Base-by-base conservation (phyloP, 1,140 invertebrate genomes). In the Dinoponera quadriceps region DNA sequence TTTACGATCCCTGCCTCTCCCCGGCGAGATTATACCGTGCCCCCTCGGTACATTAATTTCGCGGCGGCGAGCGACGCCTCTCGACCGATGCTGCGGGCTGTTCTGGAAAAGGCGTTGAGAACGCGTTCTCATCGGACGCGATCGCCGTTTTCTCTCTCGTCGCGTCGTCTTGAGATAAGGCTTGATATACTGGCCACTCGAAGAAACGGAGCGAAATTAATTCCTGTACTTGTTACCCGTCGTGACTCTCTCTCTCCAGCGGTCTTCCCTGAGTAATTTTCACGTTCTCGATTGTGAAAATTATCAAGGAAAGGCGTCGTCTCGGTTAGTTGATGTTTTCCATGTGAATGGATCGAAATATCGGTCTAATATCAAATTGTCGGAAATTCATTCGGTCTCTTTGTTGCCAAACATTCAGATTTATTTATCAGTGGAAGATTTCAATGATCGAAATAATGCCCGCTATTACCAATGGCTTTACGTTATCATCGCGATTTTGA, bases 41-140 rank as follows among this genome's bases (percentile, higher is more conserved):
- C 29, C 13, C 14, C 22, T 25, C 29, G 73, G 60, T 74, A 78
- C 75, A 78, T 78, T 78, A 78, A 78, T 78, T 78, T 69, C 18
- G 33, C 63, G 22, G 63, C 75, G 49, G 16, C 29, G 51, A 78
- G 66, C 33, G 63, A 57, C 75, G 62, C 65, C 51, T 68, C 49
- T 78, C 33, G 59, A 54, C 9, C 73, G 62, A 49, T 18, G 44
- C 63, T 78, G 51, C 75, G 9, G 51, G 51, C 3, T 57, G 54
- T 57, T 38, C 33, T 78, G 75, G 62, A 78, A 78, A 78, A 69
- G 33, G 33, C 75, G 38, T 69, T 57, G 49, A 11, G 49, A 69
- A 78, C 51, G 49, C 48, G 22, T 57, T 54, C 63, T 78, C 51
- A 27, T 77, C 29, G 62, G 51, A 66, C 55, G 62, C 51, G 13